phyloP scores from a whole-genome alignment of 1,140 invertebrate species.

The Ridgeia piscesae region DNA sequence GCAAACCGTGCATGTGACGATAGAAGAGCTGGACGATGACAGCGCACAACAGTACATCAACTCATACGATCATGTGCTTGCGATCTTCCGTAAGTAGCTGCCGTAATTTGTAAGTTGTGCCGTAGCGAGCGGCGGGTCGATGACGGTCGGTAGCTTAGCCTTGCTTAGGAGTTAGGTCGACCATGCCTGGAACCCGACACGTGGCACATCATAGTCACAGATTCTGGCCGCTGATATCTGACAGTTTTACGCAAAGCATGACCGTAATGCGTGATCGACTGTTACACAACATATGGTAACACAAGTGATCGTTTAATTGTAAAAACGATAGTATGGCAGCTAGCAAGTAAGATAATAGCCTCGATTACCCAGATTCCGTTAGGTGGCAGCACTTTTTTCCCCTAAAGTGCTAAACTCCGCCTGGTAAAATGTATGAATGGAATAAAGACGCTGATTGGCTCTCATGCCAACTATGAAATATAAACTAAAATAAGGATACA shows the following conservation, averaged over 20 bases:
- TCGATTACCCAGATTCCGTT: no score
- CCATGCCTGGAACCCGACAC: not conserved
- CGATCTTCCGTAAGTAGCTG: constrained; percentile 14
- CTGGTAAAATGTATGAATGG: no score
- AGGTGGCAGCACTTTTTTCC: no score
- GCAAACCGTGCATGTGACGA: not conserved
- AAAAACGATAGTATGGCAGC: not conserved
- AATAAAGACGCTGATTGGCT: no score
- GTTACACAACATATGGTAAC: not conserved
- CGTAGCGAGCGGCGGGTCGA: not conserved
- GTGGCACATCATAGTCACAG: constrained; percentile 10
- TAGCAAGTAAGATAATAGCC: no score
- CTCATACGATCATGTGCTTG: constrained; percentile 11
- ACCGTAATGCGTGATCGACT: not conserved
- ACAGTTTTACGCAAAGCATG: not conserved
- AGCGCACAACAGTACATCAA: not conserved
- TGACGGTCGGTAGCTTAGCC: not conserved
- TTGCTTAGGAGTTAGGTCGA: no score
- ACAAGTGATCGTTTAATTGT: not conserved
- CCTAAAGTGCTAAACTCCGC: no score
- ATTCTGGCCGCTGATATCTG: no score
- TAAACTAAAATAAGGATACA: no score
- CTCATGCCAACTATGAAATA: no score
- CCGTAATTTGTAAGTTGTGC: not conserved
- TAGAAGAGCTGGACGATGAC: not conserved